Base-by-base conservation (phyloP, 2,113 vertebrate genomes). In the Rynchops niger region DNA sequence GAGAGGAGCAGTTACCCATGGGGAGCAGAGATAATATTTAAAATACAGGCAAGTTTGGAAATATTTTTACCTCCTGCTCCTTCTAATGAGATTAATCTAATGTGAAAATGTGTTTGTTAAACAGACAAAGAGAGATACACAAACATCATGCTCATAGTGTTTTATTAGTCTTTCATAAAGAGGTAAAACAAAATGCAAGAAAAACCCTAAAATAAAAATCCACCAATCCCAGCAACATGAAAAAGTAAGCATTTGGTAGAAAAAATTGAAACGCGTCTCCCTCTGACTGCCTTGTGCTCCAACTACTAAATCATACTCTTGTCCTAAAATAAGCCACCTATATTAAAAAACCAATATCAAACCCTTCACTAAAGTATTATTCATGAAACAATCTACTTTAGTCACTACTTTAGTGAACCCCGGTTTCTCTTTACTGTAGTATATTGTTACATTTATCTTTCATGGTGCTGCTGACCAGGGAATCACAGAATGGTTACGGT, bases 21-120 rank as follows among this genome's bases (percentile, higher is more conserved):
- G 42, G 32, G 1, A 58, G 20, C 27, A 47, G 11, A n/a, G n/a
- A 34, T 0, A 9, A 5, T 6, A 7, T 3, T 12, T 5, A 38
- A 69, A 6, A 50, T 0, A 26, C 62, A 52, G 34, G 7, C 20
- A 13, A 49, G 56, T 3, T 4, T 14, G 34, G 59, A 12, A 63
- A 43, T 0, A 0, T 5, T 82, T 53, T 9, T 12, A 17, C 43
- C 50, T 69, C 73, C 45, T 30, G 6, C 81, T 63, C 50, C 59
- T 6, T 3, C 47, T 36, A 45, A 50, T 4, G 14, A 66, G 18
- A 15, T 42, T 12, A 50, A 45, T 49, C 40, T 36, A 11, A 55
- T 0, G 80, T 70, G 81, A 32, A 74, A 88, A 80, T 5, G 20
- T 8, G 84, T 73, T 88, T 69, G 55, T 53, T 70, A 86, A 38